Evolutionary conservation across 2,113 vertebrate genomes (phyloP).

Genomic region (Columba livia): DNA sequence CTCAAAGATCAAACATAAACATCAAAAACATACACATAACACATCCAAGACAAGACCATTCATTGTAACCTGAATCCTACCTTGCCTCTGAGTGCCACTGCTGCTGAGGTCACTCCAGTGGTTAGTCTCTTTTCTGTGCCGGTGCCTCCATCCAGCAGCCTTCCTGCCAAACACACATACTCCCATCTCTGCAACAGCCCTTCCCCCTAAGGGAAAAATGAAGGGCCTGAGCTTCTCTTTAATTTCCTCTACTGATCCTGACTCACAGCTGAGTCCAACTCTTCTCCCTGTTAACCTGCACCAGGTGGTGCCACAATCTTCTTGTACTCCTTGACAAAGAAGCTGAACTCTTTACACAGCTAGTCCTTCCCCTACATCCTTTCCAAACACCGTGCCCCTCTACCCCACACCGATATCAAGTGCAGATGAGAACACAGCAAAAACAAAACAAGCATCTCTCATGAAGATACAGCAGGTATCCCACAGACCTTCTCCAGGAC

Average conservation of each 20-base stretch:
- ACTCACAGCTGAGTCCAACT: background rate
- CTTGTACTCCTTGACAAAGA: background rate
- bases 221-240: background rate
- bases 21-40: background rate
- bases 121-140: background rate
- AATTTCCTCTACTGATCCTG: background rate
- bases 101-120: background rate
- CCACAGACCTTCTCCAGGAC: background rate
- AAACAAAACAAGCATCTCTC: background rate
- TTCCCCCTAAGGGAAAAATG: background rate
- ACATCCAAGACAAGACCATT: background rate
- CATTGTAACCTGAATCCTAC: background rate
- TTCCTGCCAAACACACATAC: background rate
- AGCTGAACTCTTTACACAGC: background rate
- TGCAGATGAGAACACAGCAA: background rate
- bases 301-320: background rate
- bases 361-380: background rate
- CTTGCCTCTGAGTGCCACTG: background rate
- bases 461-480: background rate
- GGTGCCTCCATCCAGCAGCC: background rate
- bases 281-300: background rate
- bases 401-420: background rate
- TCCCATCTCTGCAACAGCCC: accelerated
- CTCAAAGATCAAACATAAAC: background rate
- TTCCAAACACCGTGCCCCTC: background rate